These are phyloP conservation scores for Gadus macrocephalus DNA, from an alignment of 2,113 vertebrate genomes.

Conservation along the genomic window DNA sequence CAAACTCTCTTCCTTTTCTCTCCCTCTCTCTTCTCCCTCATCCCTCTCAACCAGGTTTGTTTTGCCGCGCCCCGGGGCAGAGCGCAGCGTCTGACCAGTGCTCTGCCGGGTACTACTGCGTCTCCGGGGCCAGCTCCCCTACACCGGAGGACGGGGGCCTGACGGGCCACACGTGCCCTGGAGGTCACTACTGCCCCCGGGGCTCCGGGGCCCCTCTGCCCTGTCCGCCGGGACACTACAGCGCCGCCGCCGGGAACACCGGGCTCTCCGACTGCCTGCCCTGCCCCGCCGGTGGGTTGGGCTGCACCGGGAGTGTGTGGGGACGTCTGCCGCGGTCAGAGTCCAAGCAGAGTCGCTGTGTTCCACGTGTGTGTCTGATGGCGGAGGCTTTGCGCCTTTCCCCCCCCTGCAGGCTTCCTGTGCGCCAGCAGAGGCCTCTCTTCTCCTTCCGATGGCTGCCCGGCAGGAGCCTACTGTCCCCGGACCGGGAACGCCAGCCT, in stretches of 20 bases:
- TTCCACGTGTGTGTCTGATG: conserved; percentile 9
- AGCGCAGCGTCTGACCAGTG: conserved; percentile 68
- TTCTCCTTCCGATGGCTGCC: conserved; percentile 68
- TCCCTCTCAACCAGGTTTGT: conserved; percentile 63
- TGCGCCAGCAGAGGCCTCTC: conserved; percentile 73
- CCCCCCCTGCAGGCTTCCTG: conserved; percentile 63
- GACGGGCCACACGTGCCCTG: conserved; percentile 73
- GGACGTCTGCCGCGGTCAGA: background rate
- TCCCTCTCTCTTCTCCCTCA: background rate
- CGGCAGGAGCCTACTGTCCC: conserved; percentile 70
- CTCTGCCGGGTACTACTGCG: conserved; percentile 75
- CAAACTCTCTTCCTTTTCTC: background rate
- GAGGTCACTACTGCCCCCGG: conserved; percentile 77
- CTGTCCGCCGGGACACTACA: conserved; percentile 76
- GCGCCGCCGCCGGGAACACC: conserved; percentile 70
- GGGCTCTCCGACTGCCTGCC: conserved; percentile 69
- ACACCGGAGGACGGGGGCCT: conserved; percentile 63
- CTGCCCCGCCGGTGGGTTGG: conserved; percentile 75
- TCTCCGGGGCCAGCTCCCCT: conserved; percentile 59
- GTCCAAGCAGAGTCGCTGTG: conserved; percentile 2
- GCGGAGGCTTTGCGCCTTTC: background rate
- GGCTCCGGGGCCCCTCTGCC: conserved; percentile 70
- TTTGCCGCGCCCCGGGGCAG: conserved; percentile 71
- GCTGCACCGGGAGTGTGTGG: background rate
- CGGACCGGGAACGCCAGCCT: conserved; percentile 44